Conservation (phyloP, 2,888 invertebrate genomes). For the Suillia variegata region DNA sequence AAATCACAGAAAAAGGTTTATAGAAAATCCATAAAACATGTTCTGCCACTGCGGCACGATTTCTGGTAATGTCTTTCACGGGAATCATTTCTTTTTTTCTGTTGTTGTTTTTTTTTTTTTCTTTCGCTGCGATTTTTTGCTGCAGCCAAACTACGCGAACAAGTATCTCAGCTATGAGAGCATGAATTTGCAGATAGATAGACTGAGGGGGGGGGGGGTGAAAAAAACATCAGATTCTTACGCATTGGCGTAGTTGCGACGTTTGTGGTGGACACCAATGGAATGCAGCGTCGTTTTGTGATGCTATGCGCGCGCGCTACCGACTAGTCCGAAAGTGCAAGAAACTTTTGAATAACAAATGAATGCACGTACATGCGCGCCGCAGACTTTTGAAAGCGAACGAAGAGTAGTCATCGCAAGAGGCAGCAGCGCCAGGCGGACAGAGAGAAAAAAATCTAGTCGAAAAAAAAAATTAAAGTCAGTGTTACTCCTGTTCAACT, state of each 20-base stretch:
- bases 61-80: constrained; percentile 2
- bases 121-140: no score
- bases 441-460: no score
- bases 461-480: no score
- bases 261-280: background rate
- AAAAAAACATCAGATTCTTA: no score
- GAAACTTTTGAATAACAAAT: constrained; percentile 2
- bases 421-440: no score
- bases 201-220: no score
- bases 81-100: background rate
- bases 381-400: background rate
- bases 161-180: no score
- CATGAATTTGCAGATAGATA: no score
- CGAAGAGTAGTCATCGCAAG: no score
- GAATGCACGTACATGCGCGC: constrained; percentile 1
- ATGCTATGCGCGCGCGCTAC: background rate
- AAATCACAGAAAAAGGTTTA: background rate
- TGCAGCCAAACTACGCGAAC: no score
- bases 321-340: background rate
- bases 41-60: background rate
- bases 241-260: background rate
- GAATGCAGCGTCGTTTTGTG: background rate
- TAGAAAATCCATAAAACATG: constrained; percentile 10
- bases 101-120: no score
- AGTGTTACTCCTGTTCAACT: no score